Evolutionary conservation across 2,797 vertebrate species (phyloP), one percentile per base, ranked within the genome.

Genomic region (Morelia viridis): DNA sequence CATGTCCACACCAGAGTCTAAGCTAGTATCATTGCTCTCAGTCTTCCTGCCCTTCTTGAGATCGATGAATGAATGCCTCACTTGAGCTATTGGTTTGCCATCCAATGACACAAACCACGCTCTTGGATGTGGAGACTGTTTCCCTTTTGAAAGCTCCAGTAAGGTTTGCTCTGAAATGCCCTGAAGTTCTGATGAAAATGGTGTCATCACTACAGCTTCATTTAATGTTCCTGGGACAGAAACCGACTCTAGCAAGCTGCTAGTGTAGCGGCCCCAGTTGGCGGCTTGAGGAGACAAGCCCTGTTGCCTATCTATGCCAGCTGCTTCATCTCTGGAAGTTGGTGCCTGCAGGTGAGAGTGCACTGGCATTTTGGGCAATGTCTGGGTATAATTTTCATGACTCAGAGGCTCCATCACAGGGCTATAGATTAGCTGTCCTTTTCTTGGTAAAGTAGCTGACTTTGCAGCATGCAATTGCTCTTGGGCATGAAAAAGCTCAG

Each of bases 91-190:
- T 0, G 99, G 99, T 92, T 98, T 98, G 9, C 99, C 99, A 46
- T 99, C 99, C 89, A 99, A 96, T 0, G 99, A 99, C 12, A 99
- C 99, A n/a, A 99, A 99, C 99, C 99, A 99, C 0, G 99, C 98
- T 92, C 98, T 97, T 4, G 99, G 98, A 58, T 98, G 98, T 0
- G 98, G 98, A 17, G 97, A 97, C 0, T 98, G 97, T 19, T 98
- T 99, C 58, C 98, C 98, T 88, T 98, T 98, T 5, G 98, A 98
- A 94, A 99, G 97, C 80, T 98, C 98, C 90, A 99, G 94, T 83
- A 99, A 92, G 0, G 99, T 99, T 96, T 99, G 98, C 94, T 99
- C 99, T 4, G 99, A 99, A 95, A 99, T 98, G 35, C 99, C 99
- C 96, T 99, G 99, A 80, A 99, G 98, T 95, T 99, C 99, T 0